Conservation (phyloP, 1,140 invertebrate genomes). For the Berghia stephanieae region DNA sequence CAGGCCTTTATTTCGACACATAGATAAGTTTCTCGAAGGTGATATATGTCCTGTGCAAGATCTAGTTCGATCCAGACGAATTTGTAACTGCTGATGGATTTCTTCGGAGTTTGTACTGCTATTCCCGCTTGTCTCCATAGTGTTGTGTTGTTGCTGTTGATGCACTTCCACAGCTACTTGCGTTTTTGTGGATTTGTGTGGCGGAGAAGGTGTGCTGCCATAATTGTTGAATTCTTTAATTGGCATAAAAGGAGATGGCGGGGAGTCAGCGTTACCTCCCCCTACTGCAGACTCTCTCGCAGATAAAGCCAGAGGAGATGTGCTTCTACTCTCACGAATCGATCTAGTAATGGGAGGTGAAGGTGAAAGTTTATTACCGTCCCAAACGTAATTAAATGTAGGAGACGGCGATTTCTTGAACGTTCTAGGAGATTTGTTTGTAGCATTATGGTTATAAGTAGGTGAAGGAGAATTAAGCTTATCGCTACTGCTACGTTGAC, state of each 20-base stretch:
- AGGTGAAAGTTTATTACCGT: neutral
- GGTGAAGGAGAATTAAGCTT: neutral
- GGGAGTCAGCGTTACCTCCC: neutral
- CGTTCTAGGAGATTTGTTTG: neutral
- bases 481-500: neutral
- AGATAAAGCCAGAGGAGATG: no score
- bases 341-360: no score
- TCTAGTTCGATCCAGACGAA: neutral
- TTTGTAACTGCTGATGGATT: neutral
- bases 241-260: neutral
- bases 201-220: constrained; percentile 34
- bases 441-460: no score
- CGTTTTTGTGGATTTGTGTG: constrained; percentile 38
- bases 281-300: no score
- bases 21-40: neutral
- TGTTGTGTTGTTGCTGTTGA: constrained; percentile 29
- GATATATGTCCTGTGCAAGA: neutral
- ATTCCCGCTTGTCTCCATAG: no score
- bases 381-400: neutral
- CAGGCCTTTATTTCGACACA: neutral
- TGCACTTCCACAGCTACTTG: constrained; percentile 57
- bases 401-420: neutral
- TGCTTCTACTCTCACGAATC: no score
- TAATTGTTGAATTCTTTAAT: constrained; percentile 14
- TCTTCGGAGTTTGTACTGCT: constrained; percentile 28